These are phyloP conservation scores for Gnatocerus cornutus DNA, from an alignment of 2,888 invertebrate genomes.

Conservation along the genomic window DNA sequence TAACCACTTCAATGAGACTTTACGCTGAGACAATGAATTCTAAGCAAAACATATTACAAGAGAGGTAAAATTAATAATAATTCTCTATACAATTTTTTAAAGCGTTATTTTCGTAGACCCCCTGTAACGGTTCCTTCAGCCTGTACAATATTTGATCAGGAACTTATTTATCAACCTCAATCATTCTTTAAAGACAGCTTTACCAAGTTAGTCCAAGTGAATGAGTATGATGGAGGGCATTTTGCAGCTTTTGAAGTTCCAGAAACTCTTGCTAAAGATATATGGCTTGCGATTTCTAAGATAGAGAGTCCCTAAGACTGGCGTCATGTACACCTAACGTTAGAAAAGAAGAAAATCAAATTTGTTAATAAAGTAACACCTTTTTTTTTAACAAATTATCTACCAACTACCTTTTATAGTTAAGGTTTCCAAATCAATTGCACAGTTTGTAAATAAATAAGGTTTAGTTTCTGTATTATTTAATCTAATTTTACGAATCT, in stretches of 20 bases:
- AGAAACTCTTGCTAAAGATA: conserved; percentile 58
- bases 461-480: too few relatives aligned
- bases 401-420: too few relatives aligned
- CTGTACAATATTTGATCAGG: conserved; percentile 83
- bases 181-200: conserved; percentile 75
- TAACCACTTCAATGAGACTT: conserved; percentile 83
- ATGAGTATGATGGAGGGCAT: conserved; percentile 68
- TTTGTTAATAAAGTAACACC: too few relatives aligned
- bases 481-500: too few relatives aligned
- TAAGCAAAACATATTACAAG: conserved; percentile 41
- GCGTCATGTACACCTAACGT: too few relatives aligned
- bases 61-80: conserved; percentile 23
- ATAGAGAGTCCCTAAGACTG: conserved; percentile 26
- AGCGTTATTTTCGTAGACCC: conserved; percentile 71
- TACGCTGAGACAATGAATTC: conserved; percentile 79
- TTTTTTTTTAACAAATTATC: too few relatives aligned
- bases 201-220: conserved; percentile 75
- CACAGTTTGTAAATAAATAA: too few relatives aligned
- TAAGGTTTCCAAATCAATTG: too few relatives aligned
- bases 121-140: conserved; percentile 82
- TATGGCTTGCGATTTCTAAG: conserved; percentile 57
- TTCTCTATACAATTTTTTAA: too few relatives aligned
- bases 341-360: too few relatives aligned
- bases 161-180: conserved; percentile 77
- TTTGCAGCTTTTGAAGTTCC: conserved; percentile 63